phyloP scores from a whole-genome alignment of 2,888 invertebrate genomes.

The Dicyrtomina minuta region DNA sequence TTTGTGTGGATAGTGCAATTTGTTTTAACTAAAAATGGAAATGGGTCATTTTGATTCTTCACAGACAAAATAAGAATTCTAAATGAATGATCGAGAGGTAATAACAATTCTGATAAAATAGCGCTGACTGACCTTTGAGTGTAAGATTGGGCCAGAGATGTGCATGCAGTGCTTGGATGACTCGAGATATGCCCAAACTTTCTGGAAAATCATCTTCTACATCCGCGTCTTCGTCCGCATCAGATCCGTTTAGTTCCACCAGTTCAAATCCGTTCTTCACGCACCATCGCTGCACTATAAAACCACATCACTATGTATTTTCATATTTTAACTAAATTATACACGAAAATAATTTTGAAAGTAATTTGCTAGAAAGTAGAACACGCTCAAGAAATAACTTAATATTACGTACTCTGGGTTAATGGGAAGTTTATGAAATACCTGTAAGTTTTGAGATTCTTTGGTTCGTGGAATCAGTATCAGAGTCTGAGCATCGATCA shows the following conservation, averaged over 20 bases:
- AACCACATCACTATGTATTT: slow-evolving; percentile 17
- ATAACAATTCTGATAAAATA: too few species aligned
- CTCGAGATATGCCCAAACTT: slow-evolving; percentile 66
- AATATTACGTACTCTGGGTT: background rate
- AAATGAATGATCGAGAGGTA: too few species aligned
- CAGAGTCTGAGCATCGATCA: slow-evolving; percentile 59
- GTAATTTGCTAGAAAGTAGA: too few species aligned
- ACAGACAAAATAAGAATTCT: too few species aligned
- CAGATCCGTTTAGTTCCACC: slow-evolving; percentile 65
- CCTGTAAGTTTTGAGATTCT: slow-evolving; percentile 55
- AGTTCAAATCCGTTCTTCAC: slow-evolving; percentile 68
- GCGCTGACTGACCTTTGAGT: slow-evolving; percentile 69
- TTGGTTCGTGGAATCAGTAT: background rate
- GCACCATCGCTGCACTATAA: slow-evolving; percentile 66
- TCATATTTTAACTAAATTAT: background rate
- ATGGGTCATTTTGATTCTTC: too few species aligned
- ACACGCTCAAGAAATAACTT: too few species aligned
- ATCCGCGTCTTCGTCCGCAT: slow-evolving; percentile 58
- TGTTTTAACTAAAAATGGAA: too few species aligned
- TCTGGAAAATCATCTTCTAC: slow-evolving; percentile 63
- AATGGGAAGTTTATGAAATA: slow-evolving; percentile 31
- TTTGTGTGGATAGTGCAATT: too few species aligned
- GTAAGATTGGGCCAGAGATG: slow-evolving; percentile 72
- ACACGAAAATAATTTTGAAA: too few species aligned
- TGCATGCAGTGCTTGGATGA: slow-evolving; percentile 70